These are phyloP conservation scores for Brienomyrus longianalis DNA, from an alignment of 2,113 vertebrate genomes.

Conservation along the genomic window DNA sequence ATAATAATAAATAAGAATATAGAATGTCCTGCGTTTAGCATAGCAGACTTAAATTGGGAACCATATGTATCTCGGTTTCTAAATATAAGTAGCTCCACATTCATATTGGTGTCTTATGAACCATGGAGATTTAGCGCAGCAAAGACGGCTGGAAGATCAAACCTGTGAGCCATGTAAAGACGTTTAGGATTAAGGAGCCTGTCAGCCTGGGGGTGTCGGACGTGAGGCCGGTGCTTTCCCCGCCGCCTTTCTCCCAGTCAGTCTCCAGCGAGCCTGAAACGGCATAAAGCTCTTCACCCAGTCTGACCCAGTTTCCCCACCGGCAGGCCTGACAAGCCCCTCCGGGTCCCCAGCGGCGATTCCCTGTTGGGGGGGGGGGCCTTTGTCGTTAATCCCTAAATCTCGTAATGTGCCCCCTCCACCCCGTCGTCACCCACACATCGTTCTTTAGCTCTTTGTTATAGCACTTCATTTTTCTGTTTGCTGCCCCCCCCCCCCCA, in stretches of 20 bases:
- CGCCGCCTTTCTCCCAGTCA: not conserved
- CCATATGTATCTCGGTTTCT: not conserved
- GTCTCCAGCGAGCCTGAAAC: not conserved
- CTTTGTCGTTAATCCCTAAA: conserved; percentile 40
- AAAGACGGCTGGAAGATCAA: not conserved
- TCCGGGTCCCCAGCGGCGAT: conserved; percentile 33
- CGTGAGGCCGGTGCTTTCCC: not conserved
- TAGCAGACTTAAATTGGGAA: not conserved
- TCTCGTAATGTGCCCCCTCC: not conserved
- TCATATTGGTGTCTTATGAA: not conserved
- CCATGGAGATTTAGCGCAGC: not conserved
- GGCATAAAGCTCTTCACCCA: not conserved
- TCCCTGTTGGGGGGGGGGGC: conserved; percentile 21
- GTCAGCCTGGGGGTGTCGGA: not conserved
- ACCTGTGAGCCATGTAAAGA: not conserved
- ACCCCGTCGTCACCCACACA: not conserved
- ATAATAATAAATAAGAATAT: not conserved
- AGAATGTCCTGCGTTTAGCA: not conserved
- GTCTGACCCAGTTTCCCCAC: conserved; percentile 39
- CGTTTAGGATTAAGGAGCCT: not conserved
- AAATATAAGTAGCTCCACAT: not conserved
- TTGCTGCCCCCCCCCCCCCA: not conserved
- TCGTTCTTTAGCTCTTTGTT: not conserved
- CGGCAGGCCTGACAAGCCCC: conserved; percentile 45
- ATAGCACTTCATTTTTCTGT: not conserved